Conservation (phyloP, 2,113 vertebrate genomes). For the Cyprinus carpio region DNA sequence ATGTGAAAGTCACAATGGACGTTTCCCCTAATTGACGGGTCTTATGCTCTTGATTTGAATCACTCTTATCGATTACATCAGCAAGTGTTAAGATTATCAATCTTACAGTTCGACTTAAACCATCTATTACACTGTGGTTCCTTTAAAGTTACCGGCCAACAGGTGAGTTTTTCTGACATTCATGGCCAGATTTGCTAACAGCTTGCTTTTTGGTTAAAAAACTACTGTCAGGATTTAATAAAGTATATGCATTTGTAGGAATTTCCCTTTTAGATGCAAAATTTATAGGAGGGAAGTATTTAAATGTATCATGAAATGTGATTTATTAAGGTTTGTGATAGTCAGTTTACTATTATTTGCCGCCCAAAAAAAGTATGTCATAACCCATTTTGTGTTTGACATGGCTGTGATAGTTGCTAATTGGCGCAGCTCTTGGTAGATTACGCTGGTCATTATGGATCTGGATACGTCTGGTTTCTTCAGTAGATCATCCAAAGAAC, state of each 20-base stretch:
- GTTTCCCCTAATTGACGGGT: background rate
- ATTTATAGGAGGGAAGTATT: background rate
- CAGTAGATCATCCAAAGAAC: no score
- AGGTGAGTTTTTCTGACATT: background rate
- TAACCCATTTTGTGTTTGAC: background rate
- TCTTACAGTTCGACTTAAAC: background rate
- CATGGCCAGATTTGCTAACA: background rate
- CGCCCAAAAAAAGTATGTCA: background rate
- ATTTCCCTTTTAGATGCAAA: background rate
- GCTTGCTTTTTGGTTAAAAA: background rate
- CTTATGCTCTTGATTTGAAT: background rate
- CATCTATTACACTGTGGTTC: background rate
- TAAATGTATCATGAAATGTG: background rate
- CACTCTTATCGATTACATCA: background rate
- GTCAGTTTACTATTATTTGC: background rate
- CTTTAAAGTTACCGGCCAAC: background rate
- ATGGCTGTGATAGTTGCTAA: background rate
- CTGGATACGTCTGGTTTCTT: background rate
- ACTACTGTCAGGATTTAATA: no score
- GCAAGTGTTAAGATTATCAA: background rate
- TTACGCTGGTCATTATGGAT: background rate
- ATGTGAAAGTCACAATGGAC: background rate
- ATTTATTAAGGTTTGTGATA: background rate
- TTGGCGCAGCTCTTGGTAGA: background rate
- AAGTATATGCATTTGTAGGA: background rate